Evolutionary conservation across 2,797 vertebrate species (phyloP), one percentile per base, ranked within the genome.

Genomic region (Microctenopoma steveboyesi): DNA sequence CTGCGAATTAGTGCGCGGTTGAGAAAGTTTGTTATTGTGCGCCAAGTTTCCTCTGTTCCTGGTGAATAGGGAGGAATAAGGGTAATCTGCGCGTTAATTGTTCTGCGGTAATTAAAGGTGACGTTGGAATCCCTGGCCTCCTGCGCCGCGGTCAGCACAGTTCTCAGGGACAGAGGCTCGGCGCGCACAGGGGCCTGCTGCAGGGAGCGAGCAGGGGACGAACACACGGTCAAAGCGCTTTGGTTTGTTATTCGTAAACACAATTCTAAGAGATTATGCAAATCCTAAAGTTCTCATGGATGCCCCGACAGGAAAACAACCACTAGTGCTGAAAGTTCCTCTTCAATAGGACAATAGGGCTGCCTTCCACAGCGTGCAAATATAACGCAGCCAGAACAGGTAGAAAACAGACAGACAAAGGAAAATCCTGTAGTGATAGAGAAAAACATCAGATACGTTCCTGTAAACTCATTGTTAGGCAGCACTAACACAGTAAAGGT

Each of bases 51-150:
- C 81, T 77, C 13, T 86, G 90, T 89, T 88, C 83, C 69, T 22
- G 66, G 47, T 92, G 89, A 93, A 91, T 91, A 40, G 88, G 77
- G 89, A 86, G 73, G 86, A 93, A 95, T 91, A 90, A 83, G 94
- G 93, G 93, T 92, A 92, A 93, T 94, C 94, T 93, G 93, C 90
- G 91, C 88, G 92, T 94, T 95, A 95, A 97, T 97, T 97, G 96
- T 96, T 97, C 94, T 92, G 68, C 91, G 92, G 94, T 98, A 96
- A 98, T 97, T 96, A 94, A 88, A 95, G 92, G 86, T 95, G 96
- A 96, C 95, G 95, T 95, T 79, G 95, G 96, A 95, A 97, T 97
- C 94, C 88, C 78, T 78, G 94, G 88, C 92, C 91, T 90, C 78
- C 90, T 86, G 87, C 56, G 83, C 72, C 73, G 72, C 84, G 81